phyloP scores from a whole-genome alignment of 2,113 vertebrate genomes.

The Heterotis niloticus region DNA sequence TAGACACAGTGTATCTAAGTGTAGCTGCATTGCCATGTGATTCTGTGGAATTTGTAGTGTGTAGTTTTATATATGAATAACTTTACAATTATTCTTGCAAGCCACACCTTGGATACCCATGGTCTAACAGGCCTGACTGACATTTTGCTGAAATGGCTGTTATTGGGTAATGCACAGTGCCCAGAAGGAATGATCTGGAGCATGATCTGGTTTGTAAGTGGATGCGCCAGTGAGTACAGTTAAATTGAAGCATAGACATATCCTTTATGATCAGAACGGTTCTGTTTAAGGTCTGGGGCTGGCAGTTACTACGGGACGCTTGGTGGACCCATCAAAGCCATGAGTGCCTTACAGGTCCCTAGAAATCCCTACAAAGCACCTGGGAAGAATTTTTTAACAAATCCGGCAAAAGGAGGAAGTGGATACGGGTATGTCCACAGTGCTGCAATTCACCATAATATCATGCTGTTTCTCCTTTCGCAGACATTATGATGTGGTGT shows the following conservation, averaged over 20 bases:
- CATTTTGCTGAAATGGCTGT: neutral
- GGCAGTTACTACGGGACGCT: slow-evolving; percentile 81
- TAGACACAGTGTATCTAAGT: no score
- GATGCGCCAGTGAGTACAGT: neutral
- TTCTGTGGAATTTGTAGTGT: no score
- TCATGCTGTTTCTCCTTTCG: neutral
- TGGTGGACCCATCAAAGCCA: slow-evolving; percentile 64
- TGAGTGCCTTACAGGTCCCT: slow-evolving; percentile 61
- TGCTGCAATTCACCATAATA: neutral
- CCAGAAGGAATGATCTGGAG: neutral
- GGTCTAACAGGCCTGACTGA: slow-evolving; percentile 8
- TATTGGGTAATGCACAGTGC: neutral
- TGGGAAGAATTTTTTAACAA: slow-evolving; percentile 79
- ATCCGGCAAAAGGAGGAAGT: slow-evolving; percentile 76
- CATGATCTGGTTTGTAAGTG: no score
- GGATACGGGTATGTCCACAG: slow-evolving; percentile 71
- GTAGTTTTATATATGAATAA: no score
- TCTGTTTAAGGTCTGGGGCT: slow-evolving; percentile 61
- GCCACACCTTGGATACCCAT: slow-evolving; percentile 18
- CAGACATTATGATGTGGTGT: neutral
- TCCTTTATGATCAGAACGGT: no score
- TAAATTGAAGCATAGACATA: neutral
- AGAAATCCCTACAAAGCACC: slow-evolving; percentile 57
- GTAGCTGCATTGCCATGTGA: no score
- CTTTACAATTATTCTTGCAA: no score